phyloP scores from a whole-genome alignment of 2,113 vertebrate species.

The Zapornia atra region DNA sequence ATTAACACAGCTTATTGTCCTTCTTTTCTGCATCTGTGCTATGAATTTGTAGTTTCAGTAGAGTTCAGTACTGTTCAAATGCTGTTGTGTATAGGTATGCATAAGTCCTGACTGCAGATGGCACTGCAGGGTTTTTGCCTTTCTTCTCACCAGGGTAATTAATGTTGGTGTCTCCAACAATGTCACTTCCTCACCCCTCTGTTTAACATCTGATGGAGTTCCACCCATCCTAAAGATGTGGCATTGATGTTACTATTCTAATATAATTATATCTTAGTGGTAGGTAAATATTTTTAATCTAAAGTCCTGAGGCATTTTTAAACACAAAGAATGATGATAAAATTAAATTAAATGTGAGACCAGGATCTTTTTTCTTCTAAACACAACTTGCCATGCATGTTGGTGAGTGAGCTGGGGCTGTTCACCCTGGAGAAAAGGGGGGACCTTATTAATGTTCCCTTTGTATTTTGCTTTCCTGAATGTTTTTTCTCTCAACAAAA shows the following conservation, averaged over 20 bases:
- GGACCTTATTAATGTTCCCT: neutral
- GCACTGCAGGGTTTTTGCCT: neutral
- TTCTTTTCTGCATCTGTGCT: neutral
- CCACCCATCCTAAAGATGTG: neutral
- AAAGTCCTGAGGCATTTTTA: neutral
- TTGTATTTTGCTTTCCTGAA: neutral
- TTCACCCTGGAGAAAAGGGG: too few relatives aligned
- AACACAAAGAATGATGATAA: neutral
- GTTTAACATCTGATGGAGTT: neutral
- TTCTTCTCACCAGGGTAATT: neutral
- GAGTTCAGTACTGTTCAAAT: neutral
- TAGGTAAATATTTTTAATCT: neutral
- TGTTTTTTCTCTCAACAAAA: neutral
- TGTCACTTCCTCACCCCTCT: neutral
- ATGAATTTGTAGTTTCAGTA: neutral
- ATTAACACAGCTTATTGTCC: neutral
- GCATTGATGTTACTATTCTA: neutral
- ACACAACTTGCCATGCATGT: neutral
- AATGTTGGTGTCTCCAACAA: neutral
- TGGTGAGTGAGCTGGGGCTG: too few relatives aligned
- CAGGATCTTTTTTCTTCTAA: neutral
- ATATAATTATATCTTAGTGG: neutral
- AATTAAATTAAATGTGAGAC: neutral
- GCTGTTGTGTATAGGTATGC: neutral
- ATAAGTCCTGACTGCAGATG: neutral